These are phyloP conservation scores for Ascidia mentula DNA, from an alignment of 23 tunicate genomes.

Conservation along the genomic window DNA sequence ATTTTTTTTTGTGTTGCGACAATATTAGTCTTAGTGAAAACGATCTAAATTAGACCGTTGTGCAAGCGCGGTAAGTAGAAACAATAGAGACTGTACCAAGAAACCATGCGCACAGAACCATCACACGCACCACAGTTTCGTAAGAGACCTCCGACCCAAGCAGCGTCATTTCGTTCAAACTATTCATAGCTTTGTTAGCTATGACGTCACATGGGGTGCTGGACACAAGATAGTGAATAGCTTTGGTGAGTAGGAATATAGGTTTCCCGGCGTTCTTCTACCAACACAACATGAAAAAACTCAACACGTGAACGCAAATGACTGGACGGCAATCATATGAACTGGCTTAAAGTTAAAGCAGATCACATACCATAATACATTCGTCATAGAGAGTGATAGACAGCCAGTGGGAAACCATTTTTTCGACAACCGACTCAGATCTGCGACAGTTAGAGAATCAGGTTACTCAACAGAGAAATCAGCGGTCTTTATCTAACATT, in stretches of 20 bases:
- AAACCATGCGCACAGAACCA: too few relatives aligned
- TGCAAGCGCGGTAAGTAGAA: too few relatives aligned
- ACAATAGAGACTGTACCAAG: too few relatives aligned
- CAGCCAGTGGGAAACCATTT: slow-evolving; percentile 93
- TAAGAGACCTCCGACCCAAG: slow-evolving; percentile 59
- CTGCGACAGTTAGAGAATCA: slow-evolving; percentile 19
- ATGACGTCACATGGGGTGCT: slow-evolving; percentile 91
- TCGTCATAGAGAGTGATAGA: slow-evolving; percentile 83
- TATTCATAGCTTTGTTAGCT: slow-evolving; percentile 85
- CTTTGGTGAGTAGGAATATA: slow-evolving; percentile 84
- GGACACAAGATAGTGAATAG: slow-evolving; percentile 81
- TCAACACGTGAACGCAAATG: too few relatives aligned
- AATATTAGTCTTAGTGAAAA: too few relatives aligned
- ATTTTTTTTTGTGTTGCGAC: too few relatives aligned
- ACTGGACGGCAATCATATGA: too few relatives aligned
- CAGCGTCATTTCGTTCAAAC: slow-evolving; percentile 88
- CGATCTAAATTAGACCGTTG: too few relatives aligned
- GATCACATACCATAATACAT: slow-evolving; percentile 66
- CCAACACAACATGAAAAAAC: background rate
- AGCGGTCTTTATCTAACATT: too few relatives aligned
- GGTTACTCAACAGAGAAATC: too few relatives aligned
- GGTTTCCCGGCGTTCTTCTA: slow-evolving; percentile 93
- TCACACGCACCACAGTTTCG: slow-evolving; percentile 55
- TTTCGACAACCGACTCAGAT: slow-evolving; percentile 93
- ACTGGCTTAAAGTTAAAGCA: background rate